phyloP scores from a whole-genome alignment of 2,888 invertebrate genomes.

The Cylloceria caligata region DNA sequence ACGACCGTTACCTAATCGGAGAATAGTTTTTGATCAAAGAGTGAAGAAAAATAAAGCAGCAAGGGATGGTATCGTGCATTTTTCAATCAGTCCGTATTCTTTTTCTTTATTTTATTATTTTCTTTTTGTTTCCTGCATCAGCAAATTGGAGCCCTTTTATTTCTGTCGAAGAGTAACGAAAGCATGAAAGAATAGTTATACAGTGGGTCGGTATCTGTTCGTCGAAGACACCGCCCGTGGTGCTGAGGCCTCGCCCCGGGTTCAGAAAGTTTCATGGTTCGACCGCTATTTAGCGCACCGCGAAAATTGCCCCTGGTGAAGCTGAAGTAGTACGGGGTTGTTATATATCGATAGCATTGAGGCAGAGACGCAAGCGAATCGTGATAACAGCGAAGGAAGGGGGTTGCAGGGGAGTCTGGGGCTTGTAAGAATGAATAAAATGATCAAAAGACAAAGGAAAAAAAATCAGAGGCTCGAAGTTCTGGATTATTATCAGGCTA shows the following conservation, averaged over 20 bases:
- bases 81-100: not conserved
- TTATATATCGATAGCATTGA: conserved; percentile 15
- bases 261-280: conserved; percentile 71
- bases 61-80: not conserved
- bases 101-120: not conserved
- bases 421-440: not conserved
- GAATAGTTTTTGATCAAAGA: not conserved
- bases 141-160: conserved; percentile 21
- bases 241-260: conserved; percentile 57
- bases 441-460: not conserved
- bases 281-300: conserved; percentile 72
- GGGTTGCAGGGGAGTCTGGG: not conserved
- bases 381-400: not conserved
- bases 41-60: not conserved
- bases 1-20: not conserved
- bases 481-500: not conserved
- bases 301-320: conserved; percentile 66
- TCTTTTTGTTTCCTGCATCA: not conserved
- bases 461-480: not conserved
- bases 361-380: conserved; percentile 12
- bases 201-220: conserved; percentile 16
- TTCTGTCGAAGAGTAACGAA: conserved; percentile 23
- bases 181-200: conserved; percentile 25
- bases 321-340: conserved; percentile 13
- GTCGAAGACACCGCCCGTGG: conserved; percentile 47